Evolutionary conservation across 2,797 vertebrate genomes (phyloP).

Genomic region (Tamandua tetradactyla): DNA sequence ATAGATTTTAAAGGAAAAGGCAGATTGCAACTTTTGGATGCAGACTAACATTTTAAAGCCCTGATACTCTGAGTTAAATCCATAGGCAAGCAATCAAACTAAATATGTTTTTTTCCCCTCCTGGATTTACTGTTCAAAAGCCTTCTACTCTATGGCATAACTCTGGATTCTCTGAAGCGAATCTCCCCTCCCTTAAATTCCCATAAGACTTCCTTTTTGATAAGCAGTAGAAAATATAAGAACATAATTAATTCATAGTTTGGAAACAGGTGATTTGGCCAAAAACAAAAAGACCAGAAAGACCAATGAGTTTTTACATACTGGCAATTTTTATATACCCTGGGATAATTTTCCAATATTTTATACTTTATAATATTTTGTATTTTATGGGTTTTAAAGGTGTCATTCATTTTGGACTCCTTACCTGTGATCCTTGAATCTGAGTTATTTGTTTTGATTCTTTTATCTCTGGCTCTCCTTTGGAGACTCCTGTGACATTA

Average conservation of each 20-base stretch:
- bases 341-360: neutral
- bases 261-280: neutral
- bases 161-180: neutral
- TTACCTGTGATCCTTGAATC: neutral
- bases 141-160: too few species aligned
- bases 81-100: neutral
- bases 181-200: neutral
- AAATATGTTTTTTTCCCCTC: neutral
- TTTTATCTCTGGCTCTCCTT: neutral
- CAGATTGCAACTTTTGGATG: neutral
- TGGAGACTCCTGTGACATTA: neutral
- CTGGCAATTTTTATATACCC: neutral
- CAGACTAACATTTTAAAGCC: neutral
- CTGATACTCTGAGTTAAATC: neutral
- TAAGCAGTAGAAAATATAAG: neutral
- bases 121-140: neutral
- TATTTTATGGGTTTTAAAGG: neutral
- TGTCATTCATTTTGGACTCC: neutral
- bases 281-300: neutral
- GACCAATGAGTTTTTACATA: neutral
- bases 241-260: neutral
- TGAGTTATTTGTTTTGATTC: neutral
- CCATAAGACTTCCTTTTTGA: neutral
- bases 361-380: neutral
- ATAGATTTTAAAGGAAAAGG: neutral